Percentiles rank a stretch among this genome's conserved stretches.
phyloP scores from a whole-genome alignment of 92 coral and sea anemone genomes.

The Bergia puertoricense region DNA sequence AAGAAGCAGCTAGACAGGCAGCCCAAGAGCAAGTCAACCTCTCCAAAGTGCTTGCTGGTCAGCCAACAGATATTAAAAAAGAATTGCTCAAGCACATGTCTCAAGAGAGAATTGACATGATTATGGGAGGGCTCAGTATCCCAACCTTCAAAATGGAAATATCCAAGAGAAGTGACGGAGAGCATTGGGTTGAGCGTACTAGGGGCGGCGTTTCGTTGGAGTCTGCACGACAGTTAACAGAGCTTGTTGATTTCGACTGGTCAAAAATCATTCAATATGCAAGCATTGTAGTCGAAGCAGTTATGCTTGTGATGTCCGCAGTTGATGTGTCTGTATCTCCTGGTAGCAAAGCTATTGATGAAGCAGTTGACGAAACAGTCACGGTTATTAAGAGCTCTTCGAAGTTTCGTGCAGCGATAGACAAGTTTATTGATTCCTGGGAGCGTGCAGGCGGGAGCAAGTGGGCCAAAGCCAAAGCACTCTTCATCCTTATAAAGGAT shows the following conservation, averaged over 20 bases:
- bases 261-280: slow-evolving; percentile 54
- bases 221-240: slow-evolving; percentile 41
- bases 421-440: slow-evolving; percentile 55
- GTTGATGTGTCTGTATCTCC: slow-evolving; percentile 39
- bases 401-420: slow-evolving; percentile 41
- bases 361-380: slow-evolving; percentile 30
- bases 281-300: slow-evolving; percentile 64
- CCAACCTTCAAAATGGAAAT: slow-evolving; percentile 68
- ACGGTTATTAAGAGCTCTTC: background rate
- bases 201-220: slow-evolving; percentile 46
- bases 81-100: slow-evolving; percentile 60
- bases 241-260: slow-evolving; percentile 53
- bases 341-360: slow-evolving; percentile 26
- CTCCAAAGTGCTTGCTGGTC: slow-evolving; percentile 60
- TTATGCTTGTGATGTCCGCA: slow-evolving; percentile 54
- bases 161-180: slow-evolving; percentile 45
- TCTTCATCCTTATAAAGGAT: slow-evolving; percentile 49
- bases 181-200: slow-evolving; percentile 55
- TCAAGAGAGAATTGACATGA: slow-evolving; percentile 53
- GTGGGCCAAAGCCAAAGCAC: slow-evolving; percentile 53
- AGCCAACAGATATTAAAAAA: slow-evolving; percentile 59
- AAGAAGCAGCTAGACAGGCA: slow-evolving; percentile 56
- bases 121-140: slow-evolving; percentile 51
- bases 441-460: slow-evolving; percentile 48
- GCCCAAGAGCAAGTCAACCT: slow-evolving; percentile 67